Percentiles rank a stretch among this genome's conserved stretches.
Conservation (phyloP, 2,888 invertebrate genomes). For the Chouioia cunea region DNA sequence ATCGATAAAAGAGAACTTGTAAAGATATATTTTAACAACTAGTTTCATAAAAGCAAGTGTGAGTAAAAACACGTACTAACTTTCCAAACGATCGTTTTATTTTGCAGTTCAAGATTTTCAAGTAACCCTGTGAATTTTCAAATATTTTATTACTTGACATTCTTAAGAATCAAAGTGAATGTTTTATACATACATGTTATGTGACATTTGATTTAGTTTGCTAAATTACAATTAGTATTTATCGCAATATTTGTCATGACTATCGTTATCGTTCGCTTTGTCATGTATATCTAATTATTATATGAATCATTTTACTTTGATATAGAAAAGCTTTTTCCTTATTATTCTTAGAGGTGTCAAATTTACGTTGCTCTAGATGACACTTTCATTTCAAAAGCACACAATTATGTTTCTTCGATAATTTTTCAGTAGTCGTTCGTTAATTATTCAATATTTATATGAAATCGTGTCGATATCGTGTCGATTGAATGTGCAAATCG, state of each 20-base stretch:
- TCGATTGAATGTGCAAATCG: constrained; percentile 21
- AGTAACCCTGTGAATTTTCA: too few relatives aligned
- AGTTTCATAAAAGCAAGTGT: too few relatives aligned
- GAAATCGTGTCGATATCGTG: constrained; percentile 25
- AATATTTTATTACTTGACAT: too few relatives aligned
- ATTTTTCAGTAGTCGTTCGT: constrained; percentile 5
- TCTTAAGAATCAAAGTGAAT: constrained; percentile 11
- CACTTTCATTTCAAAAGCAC: too few relatives aligned
- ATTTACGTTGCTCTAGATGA: too few relatives aligned
- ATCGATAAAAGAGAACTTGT: too few relatives aligned
- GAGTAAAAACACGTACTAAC: too few relatives aligned
- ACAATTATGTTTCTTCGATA: too few relatives aligned
- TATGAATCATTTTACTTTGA: constrained; percentile 22
- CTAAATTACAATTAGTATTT: constrained; percentile 20
- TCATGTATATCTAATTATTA: constrained; percentile 10
- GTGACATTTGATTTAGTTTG: constrained; percentile 27
- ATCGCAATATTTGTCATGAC: constrained; percentile 15
- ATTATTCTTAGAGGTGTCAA: too few relatives aligned
- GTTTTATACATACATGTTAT: constrained; percentile 25
- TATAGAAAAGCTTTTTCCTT: constrained; percentile 25
- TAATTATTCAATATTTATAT: constrained; percentile 1
- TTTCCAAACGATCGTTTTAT: too few relatives aligned
- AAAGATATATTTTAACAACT: too few relatives aligned
- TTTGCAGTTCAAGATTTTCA: too few relatives aligned
- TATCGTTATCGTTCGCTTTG: constrained; percentile 36